Base-by-base conservation (phyloP, 2,888 invertebrate genomes). In the Eilema caniola region DNA sequence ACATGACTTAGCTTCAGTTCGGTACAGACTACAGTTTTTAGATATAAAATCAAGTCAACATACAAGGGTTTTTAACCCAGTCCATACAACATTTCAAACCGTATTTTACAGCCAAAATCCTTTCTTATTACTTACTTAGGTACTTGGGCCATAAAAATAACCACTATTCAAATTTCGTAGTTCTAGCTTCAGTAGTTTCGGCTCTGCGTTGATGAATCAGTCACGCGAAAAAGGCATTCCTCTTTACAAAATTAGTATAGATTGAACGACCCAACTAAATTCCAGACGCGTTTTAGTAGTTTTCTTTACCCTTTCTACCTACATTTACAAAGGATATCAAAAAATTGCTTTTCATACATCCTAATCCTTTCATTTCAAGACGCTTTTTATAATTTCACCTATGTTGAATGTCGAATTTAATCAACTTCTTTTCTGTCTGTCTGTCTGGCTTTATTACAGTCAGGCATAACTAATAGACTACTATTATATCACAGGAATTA, bases 221-320 rank as follows among this genome's bases (percentile, higher is more conserved):
- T 47, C 47, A 47, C 20, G 47, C 47, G 47, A 47, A 47, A 53
- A n/a, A 53, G 53, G n/a, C n/a, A n/a, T 47, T 47, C 20, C 47
- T 47, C 20, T 47, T 47, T 47, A 47, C n/a, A 53, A 53, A n/a
- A 53, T 53, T 53, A 47, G 53, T 53, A 53, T n/a, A 47, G 8
- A 47, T 47, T 47, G 53, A n/a, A 53, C 53, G n/a, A 53, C n/a
- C 8, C 16, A 23, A 62, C 37, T 62, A 20, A 70, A 56, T 66
- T 60, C n/a, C 28, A 59, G 61, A 65, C 41, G 64, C 16, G 57
- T 64, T 47, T 12, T 10, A 69, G 59, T 20, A 61, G 53, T 23
- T 47, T 60, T 37, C n/a, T 33, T 59, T 25, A 47, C 12, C 20
- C 2, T 33, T 16, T 53, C 33, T 28, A 10, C 12, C n/a, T 28